Conservation (phyloP, 2,888 invertebrate species). For the Anthrax anthrax region DNA sequence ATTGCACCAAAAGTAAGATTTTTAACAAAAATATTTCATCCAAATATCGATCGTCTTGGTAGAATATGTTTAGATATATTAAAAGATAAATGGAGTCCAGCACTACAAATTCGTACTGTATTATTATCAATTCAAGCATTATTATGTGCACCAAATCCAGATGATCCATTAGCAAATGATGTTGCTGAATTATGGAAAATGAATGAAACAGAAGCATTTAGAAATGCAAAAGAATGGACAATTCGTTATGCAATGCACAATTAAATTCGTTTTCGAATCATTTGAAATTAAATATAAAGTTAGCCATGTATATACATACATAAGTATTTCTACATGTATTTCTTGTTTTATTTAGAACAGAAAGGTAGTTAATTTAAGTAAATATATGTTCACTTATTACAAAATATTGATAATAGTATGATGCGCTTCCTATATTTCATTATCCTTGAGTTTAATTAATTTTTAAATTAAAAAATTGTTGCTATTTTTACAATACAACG, state of each 20-base stretch:
- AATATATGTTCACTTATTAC: too few species aligned
- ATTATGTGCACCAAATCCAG: slow-evolving; percentile 94
- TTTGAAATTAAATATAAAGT: too few species aligned
- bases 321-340: too few species aligned
- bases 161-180: slow-evolving; percentile 93
- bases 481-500: too few species aligned
- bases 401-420: too few species aligned
- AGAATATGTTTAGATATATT: slow-evolving; percentile 96
- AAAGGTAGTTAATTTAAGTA: too few species aligned
- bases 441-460: too few species aligned
- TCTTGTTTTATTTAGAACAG: too few species aligned
- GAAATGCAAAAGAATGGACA: slow-evolving; percentile 86
- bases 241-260: slow-evolving; percentile 84
- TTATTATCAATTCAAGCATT: slow-evolving; percentile 92
- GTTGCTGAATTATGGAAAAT: slow-evolving; percentile 98
- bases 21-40: slow-evolving; percentile 98
- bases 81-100: slow-evolving; percentile 96
- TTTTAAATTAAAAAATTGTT: too few species aligned
- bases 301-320: too few species aligned
- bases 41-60: slow-evolving; percentile 96
- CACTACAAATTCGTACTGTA: slow-evolving; percentile 94
- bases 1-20: slow-evolving; percentile 98
- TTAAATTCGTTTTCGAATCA: too few species aligned
- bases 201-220: slow-evolving; percentile 89
- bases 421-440: too few species aligned